Base-by-base conservation (phyloP, 2,888 invertebrate genomes). In the Caenorhabditis panamensis region DNA sequence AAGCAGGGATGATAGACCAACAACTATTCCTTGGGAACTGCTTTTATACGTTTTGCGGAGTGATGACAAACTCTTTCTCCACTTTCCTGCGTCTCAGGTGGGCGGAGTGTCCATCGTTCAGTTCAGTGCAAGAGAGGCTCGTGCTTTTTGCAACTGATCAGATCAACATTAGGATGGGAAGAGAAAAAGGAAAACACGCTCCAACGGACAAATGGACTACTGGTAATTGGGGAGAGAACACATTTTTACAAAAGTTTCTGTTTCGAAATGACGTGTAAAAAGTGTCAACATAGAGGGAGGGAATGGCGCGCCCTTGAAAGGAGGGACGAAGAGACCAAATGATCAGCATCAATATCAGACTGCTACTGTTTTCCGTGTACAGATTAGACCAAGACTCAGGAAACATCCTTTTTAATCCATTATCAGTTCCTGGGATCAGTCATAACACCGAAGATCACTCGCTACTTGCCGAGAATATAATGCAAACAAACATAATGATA, bases 1-100 rank as follows among this genome's bases (percentile, higher is more conserved):
- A n/a, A n/a, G n/a, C n/a, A n/a, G n/a, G 37, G 13, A 13, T 31
- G 51, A n/a, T 22, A 18, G 47, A 20, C 47, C 47, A 47, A n/a
- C 18, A 47, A 47, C 47, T 16, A 16, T 41, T 2, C 5, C 9
- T 16, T 3, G 47, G 47, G 47, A 47, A 47, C 11, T 18, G n/a
- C 47, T 68, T 68, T 49, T 68, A 68, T 68, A 68, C 68, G 6
- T 62, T 63, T 63, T 24, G 6, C 54, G 41, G 54, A 66, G 54
- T 11, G 66, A 66, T 66, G 66, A 66, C 66, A 66, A 54, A 53
- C 22, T 36, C n/a, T 41, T 56, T 44, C 18, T 13, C 6, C 54
- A 28, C n/a, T 24, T 51, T 28, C 37, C 71, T 72, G 71, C 56
- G 62, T 72, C 71, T 69, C 36, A 16, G 18, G n/a, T 47, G 59